Conservation (phyloP, 2,888 invertebrate genomes). For the Microctonus hyperodae region DNA sequence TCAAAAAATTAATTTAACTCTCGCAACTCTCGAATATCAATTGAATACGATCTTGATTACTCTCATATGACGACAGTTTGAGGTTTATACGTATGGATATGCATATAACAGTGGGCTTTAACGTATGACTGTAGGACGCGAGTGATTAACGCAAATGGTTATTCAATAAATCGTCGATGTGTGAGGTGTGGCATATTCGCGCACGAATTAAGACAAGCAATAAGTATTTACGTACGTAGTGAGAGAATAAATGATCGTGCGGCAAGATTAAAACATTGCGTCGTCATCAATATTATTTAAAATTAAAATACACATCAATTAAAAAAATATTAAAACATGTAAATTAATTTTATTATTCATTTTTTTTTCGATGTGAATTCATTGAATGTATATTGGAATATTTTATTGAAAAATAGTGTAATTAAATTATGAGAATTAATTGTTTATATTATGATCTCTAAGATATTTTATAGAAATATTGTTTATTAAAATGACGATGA, state of each 20-base stretch:
- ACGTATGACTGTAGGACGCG: neutral
- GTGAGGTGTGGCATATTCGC: neutral
- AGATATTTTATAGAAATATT: no score
- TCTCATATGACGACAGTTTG: conserved; percentile 6
- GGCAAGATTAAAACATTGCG: neutral
- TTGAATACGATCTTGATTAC: conserved; percentile 13
- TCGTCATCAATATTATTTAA: neutral
- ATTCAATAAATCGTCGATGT: conserved; percentile 10
- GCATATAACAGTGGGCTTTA: neutral
- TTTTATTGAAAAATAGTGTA: no score
- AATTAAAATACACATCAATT: neutral
- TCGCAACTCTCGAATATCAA: neutral
- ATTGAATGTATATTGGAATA: no score
- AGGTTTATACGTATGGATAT: neutral
- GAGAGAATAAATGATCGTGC: conserved; percentile 2
- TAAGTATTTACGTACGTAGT: neutral
- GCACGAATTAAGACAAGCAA: neutral
- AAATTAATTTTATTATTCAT: no score
- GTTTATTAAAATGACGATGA: no score
- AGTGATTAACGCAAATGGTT: conserved; percentile 13
- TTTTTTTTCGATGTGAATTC: no score
- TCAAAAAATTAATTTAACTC: conserved; percentile 11
- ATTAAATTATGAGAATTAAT: no score
- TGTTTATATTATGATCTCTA: no score
- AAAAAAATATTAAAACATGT: neutral